Base-by-base conservation (phyloP, 2,888 invertebrate genomes). In the Scrobipalpa atriplicella region DNA sequence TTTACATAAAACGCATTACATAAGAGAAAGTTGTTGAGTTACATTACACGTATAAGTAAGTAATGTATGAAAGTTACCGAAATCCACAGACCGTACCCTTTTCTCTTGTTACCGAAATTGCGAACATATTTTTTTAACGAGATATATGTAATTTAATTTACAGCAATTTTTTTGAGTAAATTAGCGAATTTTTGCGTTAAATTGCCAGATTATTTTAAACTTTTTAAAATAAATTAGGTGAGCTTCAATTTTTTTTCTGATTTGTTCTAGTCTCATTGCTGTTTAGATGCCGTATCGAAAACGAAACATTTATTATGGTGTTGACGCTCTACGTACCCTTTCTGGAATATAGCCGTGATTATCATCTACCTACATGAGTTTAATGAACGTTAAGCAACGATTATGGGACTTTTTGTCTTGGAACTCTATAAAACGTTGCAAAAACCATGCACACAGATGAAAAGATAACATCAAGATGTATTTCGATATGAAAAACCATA, bases 1-100 rank as follows among this genome's bases (percentile, higher is more conserved):
- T 80, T 77, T 73, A 77, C 80, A 77, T 80, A 76, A 81, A 78
- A 71, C 73, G 68, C 66, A 71, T 82, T 82, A 79, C 72, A 76
- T 73, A 81, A 65, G 79, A 65, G 81, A 82, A 82, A 82, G 82
- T 76, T 75, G 74, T n/a, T n/a, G n/a, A n/a, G n/a, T n/a, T n/a
- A n/a, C n/a, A n/a, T n/a, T 74, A 71, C 74, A 73, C 73, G 71
- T 72, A 72, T 70, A 72, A 68, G 70, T 72, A 76, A 72, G 71
- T 75, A 71, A 75, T 71, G 67, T 66, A 66, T 38, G 67, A 67
- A 67, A 67, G 67, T 65, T 66, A 66, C 66, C 67, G 68, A 67
- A 68, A 71, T 68, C 68, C 36, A 64, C 58, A 58, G 18, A 66
- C 43, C 41, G 58, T 43, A 62, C 62, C 62, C 54, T 63, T 67